Conservation (phyloP, 2,797 vertebrate species). For the Smutsia gigantea region DNA sequence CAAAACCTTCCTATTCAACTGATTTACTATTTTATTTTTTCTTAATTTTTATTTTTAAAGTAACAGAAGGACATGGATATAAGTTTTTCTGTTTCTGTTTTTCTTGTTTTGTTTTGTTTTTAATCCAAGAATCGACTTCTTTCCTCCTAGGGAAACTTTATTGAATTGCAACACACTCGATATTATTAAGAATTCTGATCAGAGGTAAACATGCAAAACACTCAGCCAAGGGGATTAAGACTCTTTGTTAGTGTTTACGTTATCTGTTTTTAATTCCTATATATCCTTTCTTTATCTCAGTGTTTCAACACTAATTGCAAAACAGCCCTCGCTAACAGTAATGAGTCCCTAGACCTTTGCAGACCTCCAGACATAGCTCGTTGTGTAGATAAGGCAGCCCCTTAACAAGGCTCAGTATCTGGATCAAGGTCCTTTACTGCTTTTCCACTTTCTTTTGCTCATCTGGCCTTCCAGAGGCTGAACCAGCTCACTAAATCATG, state of each 20-base stretch:
- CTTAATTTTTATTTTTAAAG: conserved; percentile 30
- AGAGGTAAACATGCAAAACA: conserved; percentile 82
- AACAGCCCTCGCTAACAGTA: conserved; percentile 73
- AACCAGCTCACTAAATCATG: conserved; percentile 63
- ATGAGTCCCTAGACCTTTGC: conserved; percentile 77
- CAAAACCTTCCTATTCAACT: not conserved
- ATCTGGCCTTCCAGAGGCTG: conserved; percentile 74
- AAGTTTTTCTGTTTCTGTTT: conserved; percentile 24
- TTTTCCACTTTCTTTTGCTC: conserved; percentile 66
- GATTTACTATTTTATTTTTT: not conserved
- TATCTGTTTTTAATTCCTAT: conserved; percentile 84
- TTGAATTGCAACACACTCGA: conserved; percentile 66
- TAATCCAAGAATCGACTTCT: conserved; percentile 51
- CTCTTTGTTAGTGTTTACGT: conserved; percentile 83
- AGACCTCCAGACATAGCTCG: conserved; percentile 68
- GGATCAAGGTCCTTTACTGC: conserved; percentile 77
- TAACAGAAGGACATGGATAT: not conserved
- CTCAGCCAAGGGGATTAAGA: conserved; percentile 77
- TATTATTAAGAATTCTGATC: conserved; percentile 77
- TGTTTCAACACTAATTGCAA: conserved; percentile 84
- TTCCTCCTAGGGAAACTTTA: conserved; percentile 57
- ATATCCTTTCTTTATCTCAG: conserved; percentile 82
- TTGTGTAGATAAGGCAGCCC: conserved; percentile 79
- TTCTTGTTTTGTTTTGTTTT: conserved; percentile 21
- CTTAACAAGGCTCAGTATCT: conserved; percentile 78